Evolutionary conservation across 2,113 vertebrate species (phyloP).

Genomic region (Chloropsis hardwickii): DNA sequence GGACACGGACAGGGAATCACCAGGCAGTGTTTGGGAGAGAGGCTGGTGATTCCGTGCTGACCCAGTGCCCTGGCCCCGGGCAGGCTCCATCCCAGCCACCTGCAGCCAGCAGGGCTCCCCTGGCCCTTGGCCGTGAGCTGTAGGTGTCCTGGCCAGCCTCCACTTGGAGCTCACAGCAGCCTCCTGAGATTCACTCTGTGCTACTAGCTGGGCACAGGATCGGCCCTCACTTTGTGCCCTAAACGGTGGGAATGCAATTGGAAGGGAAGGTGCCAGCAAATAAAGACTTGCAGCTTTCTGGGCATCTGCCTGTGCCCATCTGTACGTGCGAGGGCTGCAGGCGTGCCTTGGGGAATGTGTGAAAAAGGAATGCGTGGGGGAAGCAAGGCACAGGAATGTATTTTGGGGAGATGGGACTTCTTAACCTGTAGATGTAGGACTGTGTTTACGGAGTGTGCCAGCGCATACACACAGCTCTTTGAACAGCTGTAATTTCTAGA

Average conservation of each 20-base stretch:
- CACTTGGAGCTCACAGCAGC: constrained; percentile 11
- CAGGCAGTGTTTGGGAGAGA: neutral
- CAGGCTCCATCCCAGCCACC: neutral
- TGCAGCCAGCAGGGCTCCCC: neutral
- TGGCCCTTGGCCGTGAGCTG: neutral
- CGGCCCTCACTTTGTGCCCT: constrained; percentile 4
- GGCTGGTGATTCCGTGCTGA: neutral
- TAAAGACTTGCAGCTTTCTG: neutral
- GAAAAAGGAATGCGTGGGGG: neutral
- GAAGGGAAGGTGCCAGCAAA: constrained; percentile 5
- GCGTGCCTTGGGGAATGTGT: neutral
- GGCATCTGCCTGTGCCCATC: constrained; percentile 8
- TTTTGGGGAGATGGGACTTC: neutral
- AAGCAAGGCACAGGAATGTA: neutral
- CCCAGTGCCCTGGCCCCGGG: neutral
- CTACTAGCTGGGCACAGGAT: neutral
- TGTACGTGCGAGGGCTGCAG: neutral
- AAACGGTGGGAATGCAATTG: neutral
- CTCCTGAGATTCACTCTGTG: neutral
- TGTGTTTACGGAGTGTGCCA: neutral
- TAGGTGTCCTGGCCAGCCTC: constrained; percentile 33
- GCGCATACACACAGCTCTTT: neutral
- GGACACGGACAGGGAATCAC: neutral
- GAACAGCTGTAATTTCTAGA: neutral
- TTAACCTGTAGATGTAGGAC: neutral